These are phyloP conservation scores for Apodemus speciosus DNA, from an alignment of 2,113 vertebrate genomes.

Conservation along the genomic window DNA sequence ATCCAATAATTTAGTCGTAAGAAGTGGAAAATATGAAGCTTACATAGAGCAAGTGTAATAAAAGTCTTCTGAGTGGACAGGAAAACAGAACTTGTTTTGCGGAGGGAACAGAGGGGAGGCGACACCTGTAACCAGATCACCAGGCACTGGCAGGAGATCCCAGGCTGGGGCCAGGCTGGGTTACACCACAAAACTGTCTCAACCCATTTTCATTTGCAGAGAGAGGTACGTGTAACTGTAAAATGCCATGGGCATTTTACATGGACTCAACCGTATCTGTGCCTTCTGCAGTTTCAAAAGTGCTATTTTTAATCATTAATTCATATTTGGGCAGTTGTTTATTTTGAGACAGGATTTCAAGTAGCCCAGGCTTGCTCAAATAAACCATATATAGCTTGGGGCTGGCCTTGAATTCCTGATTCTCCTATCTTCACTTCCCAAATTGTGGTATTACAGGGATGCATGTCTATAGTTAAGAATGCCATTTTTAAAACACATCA, in stretches of 20 bases:
- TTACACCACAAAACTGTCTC: neutral
- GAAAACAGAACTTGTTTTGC: neutral
- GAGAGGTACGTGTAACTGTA: neutral
- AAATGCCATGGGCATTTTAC: neutral
- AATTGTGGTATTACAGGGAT: neutral
- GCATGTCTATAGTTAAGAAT: neutral
- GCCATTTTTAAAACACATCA: slow-evolving; percentile 30
- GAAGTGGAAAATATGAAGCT: slow-evolving; percentile 38
- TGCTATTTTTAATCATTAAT: neutral
- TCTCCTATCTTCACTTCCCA: neutral
- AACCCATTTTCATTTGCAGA: neutral
- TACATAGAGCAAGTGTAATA: slow-evolving; percentile 17
- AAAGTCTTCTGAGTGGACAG: neutral
- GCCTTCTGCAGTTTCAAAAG: slow-evolving; percentile 25
- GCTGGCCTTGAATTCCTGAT: neutral
- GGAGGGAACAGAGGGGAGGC: too few relatives aligned
- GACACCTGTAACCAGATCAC: neutral
- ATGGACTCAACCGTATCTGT: neutral
- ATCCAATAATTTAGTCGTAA: slow-evolving; percentile 51
- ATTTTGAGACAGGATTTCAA: neutral
- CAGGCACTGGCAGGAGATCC: neutral
- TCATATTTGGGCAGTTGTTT: neutral
- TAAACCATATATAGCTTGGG: neutral
- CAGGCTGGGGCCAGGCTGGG: neutral
- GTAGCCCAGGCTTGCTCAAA: neutral